phyloP scores from a whole-genome alignment of 2,113 vertebrate genomes.

The Bettongia penicillata region DNA sequence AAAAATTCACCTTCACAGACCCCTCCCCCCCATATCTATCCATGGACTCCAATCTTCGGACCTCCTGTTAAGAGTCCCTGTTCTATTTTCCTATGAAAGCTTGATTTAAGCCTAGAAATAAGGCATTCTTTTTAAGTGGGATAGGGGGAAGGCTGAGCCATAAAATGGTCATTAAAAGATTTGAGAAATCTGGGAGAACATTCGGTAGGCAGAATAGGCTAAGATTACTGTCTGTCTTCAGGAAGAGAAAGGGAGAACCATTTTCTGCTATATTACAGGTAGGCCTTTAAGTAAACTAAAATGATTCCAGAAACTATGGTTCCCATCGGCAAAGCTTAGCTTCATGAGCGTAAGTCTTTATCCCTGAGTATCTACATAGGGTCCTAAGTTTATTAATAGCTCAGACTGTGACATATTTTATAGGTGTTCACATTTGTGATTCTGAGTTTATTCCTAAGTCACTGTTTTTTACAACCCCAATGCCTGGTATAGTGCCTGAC shows the following conservation, averaged over 20 bases:
- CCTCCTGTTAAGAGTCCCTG: too few relatives aligned
- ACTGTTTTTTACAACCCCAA: neutral
- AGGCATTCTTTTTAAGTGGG: neutral
- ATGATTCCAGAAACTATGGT: neutral
- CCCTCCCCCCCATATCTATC: too few relatives aligned
- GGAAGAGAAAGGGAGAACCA: neutral
- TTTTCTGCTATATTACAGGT: too few relatives aligned
- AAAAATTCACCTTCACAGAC: too few relatives aligned
- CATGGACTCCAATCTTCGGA: too few relatives aligned
- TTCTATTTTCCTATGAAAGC: neutral
- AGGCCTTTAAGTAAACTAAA: neutral
- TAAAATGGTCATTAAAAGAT: neutral
- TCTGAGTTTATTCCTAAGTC: neutral
- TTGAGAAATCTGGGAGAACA: neutral
- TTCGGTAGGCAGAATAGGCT: neutral
- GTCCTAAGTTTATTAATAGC: neutral
- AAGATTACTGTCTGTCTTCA: neutral
- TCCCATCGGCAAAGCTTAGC: neutral
- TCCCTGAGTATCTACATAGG: neutral
- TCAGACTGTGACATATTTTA: neutral
- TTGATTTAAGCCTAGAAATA: neutral
- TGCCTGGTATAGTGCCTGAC: neutral
- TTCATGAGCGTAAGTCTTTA: neutral
- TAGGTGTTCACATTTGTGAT: neutral
- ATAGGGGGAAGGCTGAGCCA: neutral